Base-by-base conservation (phyloP, 2,113 vertebrate species). In the Heterotis niloticus region DNA sequence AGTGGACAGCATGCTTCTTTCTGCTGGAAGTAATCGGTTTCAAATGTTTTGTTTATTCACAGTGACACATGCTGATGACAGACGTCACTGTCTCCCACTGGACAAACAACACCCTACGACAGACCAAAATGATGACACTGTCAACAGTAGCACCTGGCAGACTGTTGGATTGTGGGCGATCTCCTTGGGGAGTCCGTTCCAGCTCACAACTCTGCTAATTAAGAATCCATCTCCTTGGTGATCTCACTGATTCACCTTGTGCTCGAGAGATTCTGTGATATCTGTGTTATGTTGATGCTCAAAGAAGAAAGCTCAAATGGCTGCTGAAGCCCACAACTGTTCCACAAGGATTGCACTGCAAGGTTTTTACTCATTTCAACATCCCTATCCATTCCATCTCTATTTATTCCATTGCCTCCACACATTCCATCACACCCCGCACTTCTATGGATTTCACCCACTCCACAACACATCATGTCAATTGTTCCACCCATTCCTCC, bases 101-200 rank as follows among this genome's bases (percentile, higher is more conserved):
- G 34, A 44, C 29, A 11, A 23, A 1, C 28, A 5, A 44, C 59
- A 18, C 16, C 26, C 16, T 17, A n/a, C 29, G 59, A 62, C 59
- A 74, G 71, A 57, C 24, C 20, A 44, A 7, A 75, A 75, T 17
- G 72, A 74, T 74, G 72, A 51, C 52, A 74, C 57, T 60, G 57
- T 64, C 34, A 75, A 64, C 29, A 62, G 24, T 52, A 44, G 26
- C 59, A 60, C 57, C 69, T 13, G 54, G 51, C 54, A 81, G 66
- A 54, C 28, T 78, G 3, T 10, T 20, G 51, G 13, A 72, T 54
- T 72, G 59, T 52, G 5, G 7, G 64, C 34, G 66, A 62, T 81
- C 26, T 54, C 51, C 16, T 14, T 13, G 12, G 62, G 62, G 52
- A 79, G 29, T 65, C 29, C 0, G 66, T 66, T 34, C 65, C 57